phyloP scores from a whole-genome alignment of 2,113 vertebrate species.

The Hypanus sabinus region DNA sequence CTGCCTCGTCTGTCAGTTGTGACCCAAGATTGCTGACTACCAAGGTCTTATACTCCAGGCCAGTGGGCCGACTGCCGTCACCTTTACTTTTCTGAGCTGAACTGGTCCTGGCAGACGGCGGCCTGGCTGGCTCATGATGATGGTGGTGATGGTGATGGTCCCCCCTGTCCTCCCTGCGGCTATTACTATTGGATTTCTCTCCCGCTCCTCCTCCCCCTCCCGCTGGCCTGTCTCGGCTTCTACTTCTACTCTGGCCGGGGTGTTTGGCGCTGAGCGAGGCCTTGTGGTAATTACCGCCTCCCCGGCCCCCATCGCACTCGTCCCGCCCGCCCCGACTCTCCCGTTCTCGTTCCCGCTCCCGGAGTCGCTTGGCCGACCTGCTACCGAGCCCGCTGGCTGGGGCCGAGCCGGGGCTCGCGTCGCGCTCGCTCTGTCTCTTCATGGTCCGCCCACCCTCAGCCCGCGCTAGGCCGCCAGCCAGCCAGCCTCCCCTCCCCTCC shows the following conservation, averaged over 20 bases:
- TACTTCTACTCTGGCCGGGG: constrained; percentile 45
- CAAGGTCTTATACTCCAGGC: constrained; percentile 86
- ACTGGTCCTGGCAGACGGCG: background rate
- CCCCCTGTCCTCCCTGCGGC: constrained; percentile 51
- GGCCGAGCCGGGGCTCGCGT: constrained; percentile 68
- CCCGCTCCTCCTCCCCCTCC: constrained; percentile 65
- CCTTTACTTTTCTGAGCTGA: constrained; percentile 12
- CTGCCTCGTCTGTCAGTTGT: constrained; percentile 83
- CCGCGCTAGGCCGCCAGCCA: constrained; percentile 24
- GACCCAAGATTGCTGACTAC: constrained; percentile 89
- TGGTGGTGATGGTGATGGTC: constrained; percentile 22
- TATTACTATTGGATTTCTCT: constrained; percentile 59
- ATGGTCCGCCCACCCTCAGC: constrained; percentile 51
- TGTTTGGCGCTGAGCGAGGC: constrained; percentile 50
- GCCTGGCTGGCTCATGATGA: background rate
- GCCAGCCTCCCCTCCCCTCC: no score
- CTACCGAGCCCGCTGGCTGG: constrained; percentile 66
- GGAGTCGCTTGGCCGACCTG: constrained; percentile 63
- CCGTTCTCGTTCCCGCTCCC: constrained; percentile 67
- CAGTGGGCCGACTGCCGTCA: constrained; percentile 40
- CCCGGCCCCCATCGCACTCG: constrained; percentile 57
- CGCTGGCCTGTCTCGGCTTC: constrained; percentile 48
- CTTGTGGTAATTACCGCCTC: constrained; percentile 63
- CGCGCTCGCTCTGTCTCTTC: constrained; percentile 84
- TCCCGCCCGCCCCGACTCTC: constrained; percentile 48